phyloP scores from a whole-genome alignment of 2,888 invertebrate species.

The Chymomyza fuscimana region DNA sequence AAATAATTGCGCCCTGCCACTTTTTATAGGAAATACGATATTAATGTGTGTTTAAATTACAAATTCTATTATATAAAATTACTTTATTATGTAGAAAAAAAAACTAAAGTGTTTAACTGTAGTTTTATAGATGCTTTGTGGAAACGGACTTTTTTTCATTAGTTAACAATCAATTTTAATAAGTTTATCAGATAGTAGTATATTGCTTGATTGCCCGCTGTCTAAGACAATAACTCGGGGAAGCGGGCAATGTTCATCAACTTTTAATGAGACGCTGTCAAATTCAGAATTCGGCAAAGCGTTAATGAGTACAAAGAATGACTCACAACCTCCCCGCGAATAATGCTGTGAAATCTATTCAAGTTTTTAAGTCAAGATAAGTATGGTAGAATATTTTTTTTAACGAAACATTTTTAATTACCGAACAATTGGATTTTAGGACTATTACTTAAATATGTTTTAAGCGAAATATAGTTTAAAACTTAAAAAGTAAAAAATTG shows the following conservation, averaged over 20 bases:
- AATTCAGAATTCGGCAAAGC: background rate
- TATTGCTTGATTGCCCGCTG: background rate
- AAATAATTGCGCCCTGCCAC: background rate
- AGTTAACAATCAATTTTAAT: background rate
- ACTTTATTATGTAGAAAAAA: background rate
- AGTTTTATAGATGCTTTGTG: background rate
- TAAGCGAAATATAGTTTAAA: too few relatives aligned
- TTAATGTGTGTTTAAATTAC: background rate
- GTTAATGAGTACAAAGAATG: background rate
- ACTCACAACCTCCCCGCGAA: background rate
- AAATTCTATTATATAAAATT: background rate
- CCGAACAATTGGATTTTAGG: too few relatives aligned
- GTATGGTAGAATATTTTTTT: too few relatives aligned
- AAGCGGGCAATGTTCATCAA: background rate
- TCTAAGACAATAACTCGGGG: too few relatives aligned
- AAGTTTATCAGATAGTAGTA: background rate
- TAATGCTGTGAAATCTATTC: too few relatives aligned
- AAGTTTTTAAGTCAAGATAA: too few relatives aligned
- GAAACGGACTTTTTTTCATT: background rate
- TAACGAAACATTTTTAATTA: too few relatives aligned
- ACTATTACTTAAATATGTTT: too few relatives aligned
- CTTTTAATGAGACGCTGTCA: background rate
- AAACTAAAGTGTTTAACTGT: background rate
- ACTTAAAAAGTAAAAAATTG: too few relatives aligned
- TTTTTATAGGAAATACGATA: background rate